Evolutionary conservation across 2,113 vertebrate species (phyloP).

Genomic region (Platichthys flesus): DNA sequence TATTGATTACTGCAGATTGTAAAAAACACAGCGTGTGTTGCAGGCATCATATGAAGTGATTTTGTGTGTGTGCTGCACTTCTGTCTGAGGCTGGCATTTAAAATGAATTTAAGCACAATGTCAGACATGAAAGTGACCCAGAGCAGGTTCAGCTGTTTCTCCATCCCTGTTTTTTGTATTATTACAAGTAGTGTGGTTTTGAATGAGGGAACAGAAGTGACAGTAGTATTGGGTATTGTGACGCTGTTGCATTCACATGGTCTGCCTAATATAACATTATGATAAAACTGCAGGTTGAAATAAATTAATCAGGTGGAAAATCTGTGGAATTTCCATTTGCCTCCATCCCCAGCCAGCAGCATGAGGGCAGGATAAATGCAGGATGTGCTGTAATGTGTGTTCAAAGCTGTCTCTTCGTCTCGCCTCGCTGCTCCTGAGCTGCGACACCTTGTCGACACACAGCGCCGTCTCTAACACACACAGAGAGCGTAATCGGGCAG

Average conservation of each 20-base stretch:
- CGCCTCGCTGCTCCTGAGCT: conserved; percentile 6
- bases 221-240: background rate
- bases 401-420: background rate
- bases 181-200: too few relatives aligned
- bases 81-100: background rate
- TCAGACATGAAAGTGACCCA: background rate
- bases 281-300: background rate
- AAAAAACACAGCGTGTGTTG: conserved; percentile 1
- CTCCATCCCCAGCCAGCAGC: background rate
- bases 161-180: background rate
- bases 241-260: background rate
- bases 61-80: background rate
- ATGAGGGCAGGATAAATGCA: background rate
- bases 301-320: background rate
- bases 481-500: conserved; percentile 7
- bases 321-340: background rate
- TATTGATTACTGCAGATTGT: conserved; percentile 4
- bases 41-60: background rate
- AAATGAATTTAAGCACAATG: background rate
- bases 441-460: background rate
- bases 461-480: background rate
- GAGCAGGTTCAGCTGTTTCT: background rate
- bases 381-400: background rate
- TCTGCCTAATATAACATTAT: background rate
- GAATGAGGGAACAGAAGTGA: background rate